Base-by-base conservation (phyloP, 2,888 invertebrate species). In the Scaptomyza polygonia region DNA sequence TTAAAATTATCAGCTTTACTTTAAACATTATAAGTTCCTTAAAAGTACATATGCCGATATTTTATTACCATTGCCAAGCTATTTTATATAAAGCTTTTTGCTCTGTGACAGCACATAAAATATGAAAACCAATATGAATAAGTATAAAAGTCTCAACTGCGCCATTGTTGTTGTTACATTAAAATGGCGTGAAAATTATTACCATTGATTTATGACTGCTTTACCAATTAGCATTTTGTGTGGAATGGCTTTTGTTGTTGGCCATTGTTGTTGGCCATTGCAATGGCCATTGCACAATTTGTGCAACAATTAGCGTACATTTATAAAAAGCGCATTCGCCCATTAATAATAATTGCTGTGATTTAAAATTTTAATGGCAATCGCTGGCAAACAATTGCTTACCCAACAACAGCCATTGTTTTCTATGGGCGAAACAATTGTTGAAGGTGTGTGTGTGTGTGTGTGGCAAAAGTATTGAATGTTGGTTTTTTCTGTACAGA, bases 271-370 rank as follows among this genome's bases (percentile, higher is more conserved):
- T 61, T 59, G 53, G 30, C 45, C 34, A 5, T 44, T 54, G 56
- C 45, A 39, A 5, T 44, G 56, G 56, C 55, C 62, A 62, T 44
- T 66, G 73, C 62, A 68, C 78, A 76, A 71, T 75, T 80, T 80
- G 67, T 64, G 21, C 66, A 64, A 56, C 89, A 85, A 85, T 88
- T 82, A 76, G 79, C 86, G 69, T 72, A 72, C 88, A 88, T 84
- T 87, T 87, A 79, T 83, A 85, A 90, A 89, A 86, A 74, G 78
- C 81, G 75, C 75, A 81, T 79, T 80, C 79, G 75, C 67, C 83
- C 89, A 88, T 91, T 88, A 90, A 90, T 90, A 87, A 89, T 88
- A 89, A 91, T 90, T 90, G 89, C 85, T 86, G 73, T 87, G 90
- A 88, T 89, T 91, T 88, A 90, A 39, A 90, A 85, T 88, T 89